These are phyloP conservation scores for Oreortyx pictus DNA, from an alignment of 2,797 vertebrate genomes.

Conservation along the genomic window DNA sequence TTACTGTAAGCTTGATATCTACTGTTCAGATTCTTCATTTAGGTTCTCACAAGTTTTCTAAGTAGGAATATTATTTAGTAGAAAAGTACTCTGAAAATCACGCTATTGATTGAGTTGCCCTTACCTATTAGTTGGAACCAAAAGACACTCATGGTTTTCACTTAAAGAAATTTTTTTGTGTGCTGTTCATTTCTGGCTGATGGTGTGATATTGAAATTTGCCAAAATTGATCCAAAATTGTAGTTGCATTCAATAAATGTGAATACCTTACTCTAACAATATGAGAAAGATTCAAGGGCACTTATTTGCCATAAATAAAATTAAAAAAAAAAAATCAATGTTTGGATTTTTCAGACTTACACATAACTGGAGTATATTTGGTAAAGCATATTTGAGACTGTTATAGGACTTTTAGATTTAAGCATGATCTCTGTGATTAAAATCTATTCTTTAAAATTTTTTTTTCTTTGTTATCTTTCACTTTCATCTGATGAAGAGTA, in stretches of 20 bases:
- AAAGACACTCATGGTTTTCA: neutral
- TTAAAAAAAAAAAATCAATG: neutral
- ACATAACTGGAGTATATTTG: neutral
- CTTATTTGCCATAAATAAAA: neutral
- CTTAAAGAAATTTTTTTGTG: neutral
- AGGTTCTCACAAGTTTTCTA: too few species aligned
- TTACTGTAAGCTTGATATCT: too few species aligned
- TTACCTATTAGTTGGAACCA: neutral
- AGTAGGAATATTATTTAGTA: neutral
- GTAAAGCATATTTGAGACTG: conserved; percentile 20
- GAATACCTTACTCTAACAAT: neutral
- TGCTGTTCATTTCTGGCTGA: neutral
- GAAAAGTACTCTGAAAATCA: conserved; percentile 9
- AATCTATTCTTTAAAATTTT: conserved; percentile 57
- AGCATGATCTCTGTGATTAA: conserved; percentile 45
- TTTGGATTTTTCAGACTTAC: neutral
- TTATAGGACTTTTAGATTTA: conserved; percentile 15
- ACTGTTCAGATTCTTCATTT: too few species aligned
- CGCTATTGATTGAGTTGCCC: neutral
- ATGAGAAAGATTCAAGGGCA: neutral
- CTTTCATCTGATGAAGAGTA: conserved; percentile 74
- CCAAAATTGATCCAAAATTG: neutral
- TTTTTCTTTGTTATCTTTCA: conserved; percentile 34
- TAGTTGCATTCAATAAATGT: neutral
- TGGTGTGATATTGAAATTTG: neutral